Percentiles rank a stretch among this genome's conserved stretches.
Conservation (phyloP, 2,113 vertebrate genomes). For the Chrysemys picta region DNA sequence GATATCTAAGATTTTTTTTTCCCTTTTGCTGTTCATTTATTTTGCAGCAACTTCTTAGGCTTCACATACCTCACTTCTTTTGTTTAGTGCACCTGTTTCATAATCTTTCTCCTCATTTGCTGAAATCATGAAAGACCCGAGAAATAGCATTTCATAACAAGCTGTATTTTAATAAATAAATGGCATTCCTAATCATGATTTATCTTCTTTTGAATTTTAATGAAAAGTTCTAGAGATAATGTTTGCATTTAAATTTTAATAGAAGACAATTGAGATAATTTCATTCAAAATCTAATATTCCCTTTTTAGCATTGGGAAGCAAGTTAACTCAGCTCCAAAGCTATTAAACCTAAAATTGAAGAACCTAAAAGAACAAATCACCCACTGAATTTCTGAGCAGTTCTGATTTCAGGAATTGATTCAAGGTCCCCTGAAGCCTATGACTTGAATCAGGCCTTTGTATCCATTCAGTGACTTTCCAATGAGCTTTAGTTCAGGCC, state of each 20-base stretch:
- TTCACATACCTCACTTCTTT: not conserved
- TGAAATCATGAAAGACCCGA: not conserved
- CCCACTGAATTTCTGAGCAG: not conserved
- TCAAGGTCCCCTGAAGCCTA: not conserved
- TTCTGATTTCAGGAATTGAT: not conserved
- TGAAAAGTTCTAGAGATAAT: not conserved
- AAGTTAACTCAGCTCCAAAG: not conserved
- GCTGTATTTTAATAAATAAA: not conserved
- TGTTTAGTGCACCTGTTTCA: not conserved
- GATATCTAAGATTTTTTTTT: not conserved
- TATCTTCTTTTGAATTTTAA: not conserved
- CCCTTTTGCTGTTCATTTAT: not conserved
- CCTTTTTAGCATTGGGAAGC: not conserved
- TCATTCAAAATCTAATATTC: not conserved
- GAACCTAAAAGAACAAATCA: not conserved
- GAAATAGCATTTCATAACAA: not conserved
- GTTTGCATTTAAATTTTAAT: not conserved
- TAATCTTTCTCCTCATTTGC: not conserved
- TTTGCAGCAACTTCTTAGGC: not conserved
- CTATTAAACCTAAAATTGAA: not conserved
- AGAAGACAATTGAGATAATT: not conserved
- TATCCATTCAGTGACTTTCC: not conserved
- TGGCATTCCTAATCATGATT: not conserved
- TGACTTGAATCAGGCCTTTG: not conserved
- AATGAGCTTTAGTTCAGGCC: not conserved